Evolutionary conservation across 2,888 invertebrate species (phyloP), one percentile per base, ranked within the genome.

Genomic region (Thalpophila matura): DNA sequence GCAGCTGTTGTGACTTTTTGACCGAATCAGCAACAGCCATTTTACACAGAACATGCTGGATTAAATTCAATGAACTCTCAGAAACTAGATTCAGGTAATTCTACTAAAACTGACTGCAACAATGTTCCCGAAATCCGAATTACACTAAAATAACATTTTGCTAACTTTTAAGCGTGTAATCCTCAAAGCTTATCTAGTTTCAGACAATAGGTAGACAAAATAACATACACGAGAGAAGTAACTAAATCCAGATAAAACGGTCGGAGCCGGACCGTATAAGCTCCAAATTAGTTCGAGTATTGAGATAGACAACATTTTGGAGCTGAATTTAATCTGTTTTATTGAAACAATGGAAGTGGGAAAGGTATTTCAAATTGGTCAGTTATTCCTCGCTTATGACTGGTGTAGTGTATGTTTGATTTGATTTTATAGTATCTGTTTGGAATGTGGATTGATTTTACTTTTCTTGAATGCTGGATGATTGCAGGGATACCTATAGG

Each of bases 201-300:
- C 14, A 38, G n/a, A 64, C 46, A 59, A 59, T 43, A 33, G 27
- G 6, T 49, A 58, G 55, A 42, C 31, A 50, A 42, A 55, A 58
- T 57, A 51, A 69, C 53, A 46, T 22, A 49, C 12, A 35, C 14
- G 24, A 18, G 42, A 31, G 22, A 54, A 46, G 50, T 31, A 45
- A 43, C 54, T 37, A 37, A 71, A 70, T 37, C 37, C 51, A 55
- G 64, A 59, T n/a, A 31, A 27, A 55, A 56, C 24, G 33, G 26
- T 29, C 33, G 20, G 16, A 12, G n/a, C 37, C 14, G 20, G 37
- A 29, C 29, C 20, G 29, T 24, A 12, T 75, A 71, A 71, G 58
- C 73, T 27, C 29, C 18, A 64, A 72, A 64, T 72, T 76, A 56
- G 49, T 24, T 43, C 27, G 45, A 38, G 26, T 51, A 49, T 68